phyloP scores from a whole-genome alignment of 2,113 vertebrate genomes.

The Callipepla californica region DNA sequence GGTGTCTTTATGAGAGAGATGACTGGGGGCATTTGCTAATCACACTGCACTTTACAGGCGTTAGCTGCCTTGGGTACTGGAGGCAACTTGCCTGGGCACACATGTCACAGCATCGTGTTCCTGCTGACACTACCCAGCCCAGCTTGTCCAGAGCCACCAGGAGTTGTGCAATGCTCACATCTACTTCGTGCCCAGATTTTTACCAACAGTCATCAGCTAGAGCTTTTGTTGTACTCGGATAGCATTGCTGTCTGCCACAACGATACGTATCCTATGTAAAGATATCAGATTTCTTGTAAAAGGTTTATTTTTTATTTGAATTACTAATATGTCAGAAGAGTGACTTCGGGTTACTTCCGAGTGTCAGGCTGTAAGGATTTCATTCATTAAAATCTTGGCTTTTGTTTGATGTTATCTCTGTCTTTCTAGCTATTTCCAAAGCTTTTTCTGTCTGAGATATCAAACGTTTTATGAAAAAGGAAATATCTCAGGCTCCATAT shows the following conservation, averaged over 20 bases:
- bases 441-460: background rate
- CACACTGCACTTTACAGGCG: background rate
- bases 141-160: background rate
- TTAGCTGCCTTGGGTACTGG: background rate
- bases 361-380: conserved; percentile 15
- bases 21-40: background rate
- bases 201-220: background rate
- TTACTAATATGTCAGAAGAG: background rate
- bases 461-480: conserved; percentile 7
- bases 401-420: conserved; percentile 36
- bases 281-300: background rate
- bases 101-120: background rate
- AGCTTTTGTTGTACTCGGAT: background rate
- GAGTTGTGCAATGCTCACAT: background rate
- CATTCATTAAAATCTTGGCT: conserved; percentile 39
- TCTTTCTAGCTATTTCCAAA: conserved; percentile 44
- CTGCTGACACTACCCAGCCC: background rate
- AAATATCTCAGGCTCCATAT: conserved; percentile 35
- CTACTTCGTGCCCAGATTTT: background rate
- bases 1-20: background rate
- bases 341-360: background rate
- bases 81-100: background rate
- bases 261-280: background rate
- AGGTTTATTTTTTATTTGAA: background rate
- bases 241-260: background rate